phyloP scores from a whole-genome alignment of 2,113 vertebrate genomes.

The Pardalotus punctatus region DNA sequence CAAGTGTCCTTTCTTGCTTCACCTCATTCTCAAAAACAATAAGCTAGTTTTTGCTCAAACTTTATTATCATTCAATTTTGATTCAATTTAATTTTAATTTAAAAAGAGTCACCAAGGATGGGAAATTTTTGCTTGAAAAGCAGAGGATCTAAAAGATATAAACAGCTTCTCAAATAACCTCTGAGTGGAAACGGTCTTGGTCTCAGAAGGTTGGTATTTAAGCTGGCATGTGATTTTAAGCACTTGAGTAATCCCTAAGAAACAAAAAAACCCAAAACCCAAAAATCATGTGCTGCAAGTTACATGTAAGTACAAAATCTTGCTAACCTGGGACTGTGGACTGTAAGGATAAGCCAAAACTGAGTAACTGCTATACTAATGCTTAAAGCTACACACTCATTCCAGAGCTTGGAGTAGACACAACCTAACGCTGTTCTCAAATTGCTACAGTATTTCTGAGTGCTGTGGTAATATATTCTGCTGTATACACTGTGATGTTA shows the following conservation, averaged over 20 bases:
- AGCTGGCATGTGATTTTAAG: conserved; percentile 25
- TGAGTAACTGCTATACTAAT: neutral
- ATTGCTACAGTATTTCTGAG: conserved; percentile 21
- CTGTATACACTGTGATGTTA: conserved; percentile 11
- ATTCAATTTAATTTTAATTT: neutral
- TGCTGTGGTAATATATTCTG: neutral
- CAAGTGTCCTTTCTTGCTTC: neutral
- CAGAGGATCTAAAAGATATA: neutral
- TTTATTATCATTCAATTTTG: conserved; percentile 22
- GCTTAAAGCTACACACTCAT: neutral
- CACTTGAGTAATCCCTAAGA: neutral
- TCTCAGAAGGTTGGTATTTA: conserved; percentile 1
- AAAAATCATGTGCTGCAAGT: neutral
- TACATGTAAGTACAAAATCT: neutral
- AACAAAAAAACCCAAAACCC: neutral
- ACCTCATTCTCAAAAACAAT: neutral
- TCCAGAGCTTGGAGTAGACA: neutral
- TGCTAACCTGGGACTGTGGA: neutral
- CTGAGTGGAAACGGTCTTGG: neutral
- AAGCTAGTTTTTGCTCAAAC: neutral
- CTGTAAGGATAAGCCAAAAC: neutral
- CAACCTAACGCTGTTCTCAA: neutral
- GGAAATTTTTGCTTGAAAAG: neutral
- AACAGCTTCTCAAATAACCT: neutral
- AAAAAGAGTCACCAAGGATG: neutral